Percentiles rank a stretch among this genome's conserved stretches.
phyloP scores from a whole-genome alignment of 2,888 invertebrate genomes.

The Chromoteleia sp. region DNA sequence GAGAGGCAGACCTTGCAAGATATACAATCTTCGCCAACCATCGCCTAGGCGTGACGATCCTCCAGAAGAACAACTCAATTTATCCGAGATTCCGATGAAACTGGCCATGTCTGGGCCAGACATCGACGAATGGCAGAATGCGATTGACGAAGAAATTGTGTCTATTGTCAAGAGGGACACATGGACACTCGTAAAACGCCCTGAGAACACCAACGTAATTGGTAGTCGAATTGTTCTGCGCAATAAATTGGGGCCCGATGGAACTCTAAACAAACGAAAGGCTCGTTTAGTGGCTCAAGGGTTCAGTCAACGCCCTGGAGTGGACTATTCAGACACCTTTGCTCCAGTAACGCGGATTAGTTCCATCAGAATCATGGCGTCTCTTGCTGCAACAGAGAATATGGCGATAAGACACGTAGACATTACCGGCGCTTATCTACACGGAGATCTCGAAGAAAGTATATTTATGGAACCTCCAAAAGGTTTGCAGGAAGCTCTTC shows the following conservation, averaged over 20 bases:
- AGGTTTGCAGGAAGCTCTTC: neutral
- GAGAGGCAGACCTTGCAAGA: constrained; percentile 32
- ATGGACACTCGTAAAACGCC: constrained; percentile 13
- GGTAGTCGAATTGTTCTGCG: constrained; percentile 16
- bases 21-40: neutral
- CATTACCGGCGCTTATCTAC: constrained; percentile 10
- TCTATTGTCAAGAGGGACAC: constrained; percentile 50
- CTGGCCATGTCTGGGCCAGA: constrained; percentile 53
- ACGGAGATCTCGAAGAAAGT: neutral
- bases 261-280: neutral
- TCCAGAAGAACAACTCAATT: neutral
- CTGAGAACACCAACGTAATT: neutral
- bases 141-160: constrained; percentile 65
- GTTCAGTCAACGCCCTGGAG: constrained; percentile 27
- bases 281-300: constrained; percentile 10
- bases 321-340: neutral
- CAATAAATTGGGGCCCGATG: constrained; percentile 8
- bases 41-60: neutral
- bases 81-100: constrained; percentile 24
- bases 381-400: neutral
- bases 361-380: neutral
- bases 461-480: neutral
- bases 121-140: constrained; percentile 60
- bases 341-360: constrained; percentile 29
- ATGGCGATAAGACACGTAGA: neutral